phyloP scores from a whole-genome alignment of 2,888 invertebrate species.

The Troides helena region DNA sequence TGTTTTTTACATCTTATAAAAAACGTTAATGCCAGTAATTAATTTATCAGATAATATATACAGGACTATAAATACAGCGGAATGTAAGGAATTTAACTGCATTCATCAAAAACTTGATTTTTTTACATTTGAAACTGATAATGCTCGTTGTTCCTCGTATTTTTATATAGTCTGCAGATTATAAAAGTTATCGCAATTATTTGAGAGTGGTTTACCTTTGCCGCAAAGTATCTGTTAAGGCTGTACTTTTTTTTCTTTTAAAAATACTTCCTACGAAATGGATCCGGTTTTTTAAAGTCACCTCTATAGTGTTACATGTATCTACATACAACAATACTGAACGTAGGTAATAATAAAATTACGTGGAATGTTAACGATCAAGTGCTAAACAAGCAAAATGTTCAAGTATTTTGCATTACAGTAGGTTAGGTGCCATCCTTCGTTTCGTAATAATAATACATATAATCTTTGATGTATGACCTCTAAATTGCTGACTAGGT shows the following conservation, averaged over 20 bases:
- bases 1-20: too few relatives aligned
- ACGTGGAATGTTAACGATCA: not conserved
- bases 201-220: not conserved
- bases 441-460: not conserved
- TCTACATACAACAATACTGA: not conserved
- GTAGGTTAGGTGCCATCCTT: not conserved
- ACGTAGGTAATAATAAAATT: slow-evolving; percentile 2
- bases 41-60: too few relatives aligned
- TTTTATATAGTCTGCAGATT: too few relatives aligned
- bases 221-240: not conserved
- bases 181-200: not conserved
- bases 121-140: too few relatives aligned
- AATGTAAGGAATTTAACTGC: too few relatives aligned
- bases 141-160: too few relatives aligned
- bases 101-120: too few relatives aligned
- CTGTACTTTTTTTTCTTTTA: not conserved
- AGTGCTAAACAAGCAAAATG: not conserved
- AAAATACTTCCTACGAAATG: not conserved
- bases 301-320: not conserved
- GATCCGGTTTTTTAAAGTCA: slow-evolving; percentile 1
- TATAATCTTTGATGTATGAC: not conserved
- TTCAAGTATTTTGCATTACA: not conserved
- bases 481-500: not conserved
- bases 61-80: too few relatives aligned
- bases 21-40: too few relatives aligned